Evolutionary conservation across 2,113 vertebrate genomes (phyloP).

Genomic region (Labeo rohita): DNA sequence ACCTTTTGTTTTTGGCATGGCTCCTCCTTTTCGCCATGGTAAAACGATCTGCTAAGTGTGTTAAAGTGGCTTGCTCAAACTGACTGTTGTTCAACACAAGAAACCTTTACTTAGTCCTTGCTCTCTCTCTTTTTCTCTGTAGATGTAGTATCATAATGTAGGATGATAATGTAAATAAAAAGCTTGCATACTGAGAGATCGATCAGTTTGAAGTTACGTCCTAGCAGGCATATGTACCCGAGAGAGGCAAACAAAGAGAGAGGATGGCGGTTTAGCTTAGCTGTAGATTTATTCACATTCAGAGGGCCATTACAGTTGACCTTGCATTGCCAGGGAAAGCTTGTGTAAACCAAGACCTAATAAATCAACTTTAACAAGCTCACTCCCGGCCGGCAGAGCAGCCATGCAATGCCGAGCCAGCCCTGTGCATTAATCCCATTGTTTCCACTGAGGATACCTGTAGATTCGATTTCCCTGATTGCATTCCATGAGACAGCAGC

Average conservation of each 20-base stretch:
- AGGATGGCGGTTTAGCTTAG: constrained; percentile 61
- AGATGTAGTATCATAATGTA: constrained; percentile 39
- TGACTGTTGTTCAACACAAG: constrained; percentile 8
- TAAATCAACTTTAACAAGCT: constrained; percentile 84
- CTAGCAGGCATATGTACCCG: background rate
- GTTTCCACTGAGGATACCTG: constrained; percentile 73
- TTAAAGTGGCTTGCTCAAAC: constrained; percentile 62
- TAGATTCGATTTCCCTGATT: constrained; percentile 73
- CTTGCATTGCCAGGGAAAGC: constrained; percentile 76
- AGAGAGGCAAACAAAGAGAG: constrained; percentile 55
- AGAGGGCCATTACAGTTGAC: constrained; percentile 80
- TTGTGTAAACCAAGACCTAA: constrained; percentile 78
- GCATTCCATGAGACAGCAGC: constrained; percentile 69
- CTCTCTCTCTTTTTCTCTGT: background rate
- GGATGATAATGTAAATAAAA: constrained; percentile 13
- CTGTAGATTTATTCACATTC: constrained; percentile 80
- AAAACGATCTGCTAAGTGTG: constrained; percentile 62
- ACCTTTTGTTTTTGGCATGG: constrained; percentile 48
- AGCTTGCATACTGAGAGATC: constrained; percentile 1
- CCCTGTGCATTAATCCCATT: constrained; percentile 72
- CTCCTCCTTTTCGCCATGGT: constrained; percentile 51
- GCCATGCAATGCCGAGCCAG: constrained; percentile 68
- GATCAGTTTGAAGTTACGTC: constrained; percentile 23
- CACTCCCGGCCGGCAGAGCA: constrained; percentile 64
- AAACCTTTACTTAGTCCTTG: background rate